Percentiles rank a stretch among this genome's conserved stretches.
These are phyloP conservation scores for Drosophila helvetica DNA, from an alignment of 2,888 invertebrate species.

Conservation along the genomic window DNA sequence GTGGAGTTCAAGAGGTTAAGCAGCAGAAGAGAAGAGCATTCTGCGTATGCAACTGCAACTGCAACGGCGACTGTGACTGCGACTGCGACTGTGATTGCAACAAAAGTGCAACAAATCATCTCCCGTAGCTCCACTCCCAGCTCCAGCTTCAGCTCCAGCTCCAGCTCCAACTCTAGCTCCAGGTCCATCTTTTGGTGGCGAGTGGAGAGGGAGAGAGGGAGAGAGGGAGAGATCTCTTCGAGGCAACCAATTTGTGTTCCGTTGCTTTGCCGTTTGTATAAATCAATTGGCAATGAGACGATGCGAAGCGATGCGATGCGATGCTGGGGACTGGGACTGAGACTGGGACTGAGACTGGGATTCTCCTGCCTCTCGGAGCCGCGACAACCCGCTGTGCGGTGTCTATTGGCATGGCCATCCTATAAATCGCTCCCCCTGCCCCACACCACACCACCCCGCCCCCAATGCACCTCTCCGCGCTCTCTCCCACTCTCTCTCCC, in stretches of 20 bases:
- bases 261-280: slow-evolving; percentile 80
- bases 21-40: slow-evolving; percentile 53
- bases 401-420: slow-evolving; percentile 75
- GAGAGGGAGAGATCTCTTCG: slow-evolving; percentile 33
- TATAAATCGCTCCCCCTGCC: slow-evolving; percentile 68
- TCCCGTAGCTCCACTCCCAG: slow-evolving; percentile 25
- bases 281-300: slow-evolving; percentile 69
- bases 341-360: slow-evolving; percentile 13
- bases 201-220: too few species aligned
- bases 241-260: slow-evolving; percentile 78
- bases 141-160: too few species aligned
- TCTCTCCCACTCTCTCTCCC: neutral
- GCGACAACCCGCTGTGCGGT: slow-evolving; percentile 81
- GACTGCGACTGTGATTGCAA: slow-evolving; percentile 56
- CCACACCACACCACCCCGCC: neutral
- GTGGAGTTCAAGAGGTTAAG: slow-evolving; percentile 80
- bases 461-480: neutral
- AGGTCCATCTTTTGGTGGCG: neutral
- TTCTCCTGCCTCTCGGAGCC: slow-evolving; percentile 54
- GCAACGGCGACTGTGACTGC: slow-evolving; percentile 19
- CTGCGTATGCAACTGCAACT: slow-evolving; percentile 67
- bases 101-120: slow-evolving; percentile 74
- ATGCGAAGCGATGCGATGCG: slow-evolving; percentile 19
- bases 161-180: neutral
- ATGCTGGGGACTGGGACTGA: slow-evolving; percentile 28